Conservation (phyloP, 2,797 vertebrate species). For the Amphiprion clarkii region DNA sequence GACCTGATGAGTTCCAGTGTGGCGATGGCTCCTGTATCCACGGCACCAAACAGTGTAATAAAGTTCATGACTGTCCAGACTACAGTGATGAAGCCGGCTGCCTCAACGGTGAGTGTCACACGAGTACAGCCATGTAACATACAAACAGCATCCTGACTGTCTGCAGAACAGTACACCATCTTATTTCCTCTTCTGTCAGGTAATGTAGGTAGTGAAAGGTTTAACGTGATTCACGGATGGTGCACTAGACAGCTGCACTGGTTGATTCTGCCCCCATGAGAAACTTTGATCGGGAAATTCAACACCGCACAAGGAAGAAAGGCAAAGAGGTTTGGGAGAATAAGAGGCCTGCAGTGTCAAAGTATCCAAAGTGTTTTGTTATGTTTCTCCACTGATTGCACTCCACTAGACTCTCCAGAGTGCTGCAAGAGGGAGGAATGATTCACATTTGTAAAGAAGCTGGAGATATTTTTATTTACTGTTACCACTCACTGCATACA, state of each 20-base stretch:
- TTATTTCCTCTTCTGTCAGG: background rate
- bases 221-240: conserved; percentile 28
- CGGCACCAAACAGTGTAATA: conserved; percentile 93
- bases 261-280: conserved; percentile 35
- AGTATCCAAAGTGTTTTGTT: conserved; percentile 6
- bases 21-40: conserved; percentile 94
- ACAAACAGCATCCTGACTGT: background rate
- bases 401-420: background rate
- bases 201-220: background rate
- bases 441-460: background rate
- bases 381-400: background rate
- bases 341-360: conserved; percentile 1
- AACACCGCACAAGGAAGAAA: conserved; percentile 6
- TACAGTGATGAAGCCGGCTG: conserved; percentile 95
- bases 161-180: background rate
- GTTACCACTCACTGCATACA: background rate
- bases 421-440: background rate
- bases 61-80: conserved; percentile 92
- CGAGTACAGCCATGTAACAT: background rate
- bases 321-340: background rate
- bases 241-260: conserved; percentile 5
- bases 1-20: conserved; percentile 95
- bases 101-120: conserved; percentile 85
- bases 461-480: background rate
- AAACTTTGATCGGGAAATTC: conserved; percentile 34